Evolutionary conservation across 2,113 vertebrate species (phyloP).

Genomic region (Heteronetta atricapilla): DNA sequence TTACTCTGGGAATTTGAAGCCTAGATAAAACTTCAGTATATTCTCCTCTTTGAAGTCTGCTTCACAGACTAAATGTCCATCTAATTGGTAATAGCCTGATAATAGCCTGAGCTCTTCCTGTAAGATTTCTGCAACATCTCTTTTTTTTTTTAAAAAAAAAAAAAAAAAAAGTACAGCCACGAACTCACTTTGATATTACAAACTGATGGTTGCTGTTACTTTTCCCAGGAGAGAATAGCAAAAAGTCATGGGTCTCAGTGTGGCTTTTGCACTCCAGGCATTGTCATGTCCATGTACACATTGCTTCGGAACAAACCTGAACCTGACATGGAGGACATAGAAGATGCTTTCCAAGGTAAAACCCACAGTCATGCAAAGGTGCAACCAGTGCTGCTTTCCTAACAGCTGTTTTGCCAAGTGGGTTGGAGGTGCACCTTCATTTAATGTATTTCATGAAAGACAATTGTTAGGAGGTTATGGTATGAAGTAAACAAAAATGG

Average conservation of each 20-base stretch:
- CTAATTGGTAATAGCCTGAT: background rate
- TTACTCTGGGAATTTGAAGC: background rate
- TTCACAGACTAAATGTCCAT: background rate
- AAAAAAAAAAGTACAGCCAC: background rate
- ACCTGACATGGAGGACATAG: constrained; percentile 85
- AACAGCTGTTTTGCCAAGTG: background rate
- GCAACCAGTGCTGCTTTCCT: background rate
- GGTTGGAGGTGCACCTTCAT: background rate
- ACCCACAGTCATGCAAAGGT: background rate
- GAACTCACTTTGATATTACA: background rate
- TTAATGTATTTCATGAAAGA: background rate
- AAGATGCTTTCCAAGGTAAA: constrained; percentile 92
- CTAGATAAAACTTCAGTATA: background rate
- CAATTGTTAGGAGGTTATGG: background rate
- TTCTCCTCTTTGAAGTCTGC: background rate
- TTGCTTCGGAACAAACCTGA: constrained; percentile 85
- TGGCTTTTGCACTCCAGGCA: constrained; percentile 95
- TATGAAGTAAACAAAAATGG: background rate
- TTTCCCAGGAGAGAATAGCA: constrained; percentile 89
- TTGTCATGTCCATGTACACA: constrained; percentile 96
- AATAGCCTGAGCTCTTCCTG: background rate
- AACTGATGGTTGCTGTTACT: background rate
- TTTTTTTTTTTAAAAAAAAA: background rate
- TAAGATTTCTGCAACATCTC: background rate
- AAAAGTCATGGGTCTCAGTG: constrained; percentile 94